Conservation (phyloP, 2,113 vertebrate species). For the Cettia cetti region DNA sequence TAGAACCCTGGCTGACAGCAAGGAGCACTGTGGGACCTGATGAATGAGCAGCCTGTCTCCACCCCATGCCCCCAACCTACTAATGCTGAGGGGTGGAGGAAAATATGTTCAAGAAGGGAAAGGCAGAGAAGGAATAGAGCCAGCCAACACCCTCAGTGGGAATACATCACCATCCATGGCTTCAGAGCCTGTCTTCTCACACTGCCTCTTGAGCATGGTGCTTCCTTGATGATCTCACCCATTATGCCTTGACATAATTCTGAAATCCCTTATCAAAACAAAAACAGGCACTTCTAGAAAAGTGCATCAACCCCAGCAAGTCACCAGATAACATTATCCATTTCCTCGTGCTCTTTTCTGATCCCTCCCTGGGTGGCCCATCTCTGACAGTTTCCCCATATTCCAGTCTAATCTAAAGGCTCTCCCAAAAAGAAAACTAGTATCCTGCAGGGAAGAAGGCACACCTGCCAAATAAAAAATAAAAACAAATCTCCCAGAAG, state of each 20-base stretch:
- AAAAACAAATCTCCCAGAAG: not conserved
- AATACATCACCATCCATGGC: not conserved
- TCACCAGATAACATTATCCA: not conserved
- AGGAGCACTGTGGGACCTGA: not conserved
- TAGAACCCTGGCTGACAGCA: not conserved
- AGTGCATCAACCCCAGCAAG: not conserved
- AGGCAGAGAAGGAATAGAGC: not conserved
- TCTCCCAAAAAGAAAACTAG: not conserved
- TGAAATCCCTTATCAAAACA: constrained; percentile 43
- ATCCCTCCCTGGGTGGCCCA: constrained; percentile 21
- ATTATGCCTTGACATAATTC: not conserved
- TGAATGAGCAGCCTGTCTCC: not conserved
- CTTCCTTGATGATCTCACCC: constrained; percentile 25
- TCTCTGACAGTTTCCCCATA: not conserved
- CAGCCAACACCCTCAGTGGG: not conserved
- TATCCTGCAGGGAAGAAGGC: not conserved
- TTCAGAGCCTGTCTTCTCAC: not conserved
- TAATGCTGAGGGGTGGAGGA: not conserved
- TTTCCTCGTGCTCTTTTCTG: constrained; percentile 24
- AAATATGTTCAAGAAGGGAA: not conserved
- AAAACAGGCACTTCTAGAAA: constrained; percentile 3
- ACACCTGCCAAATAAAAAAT: not conserved
- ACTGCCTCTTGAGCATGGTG: not conserved
- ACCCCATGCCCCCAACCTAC: accelerated
- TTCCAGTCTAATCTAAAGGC: not conserved